phyloP scores from a whole-genome alignment of 1,140 invertebrate species.

The Drosophila bocqueti region DNA sequence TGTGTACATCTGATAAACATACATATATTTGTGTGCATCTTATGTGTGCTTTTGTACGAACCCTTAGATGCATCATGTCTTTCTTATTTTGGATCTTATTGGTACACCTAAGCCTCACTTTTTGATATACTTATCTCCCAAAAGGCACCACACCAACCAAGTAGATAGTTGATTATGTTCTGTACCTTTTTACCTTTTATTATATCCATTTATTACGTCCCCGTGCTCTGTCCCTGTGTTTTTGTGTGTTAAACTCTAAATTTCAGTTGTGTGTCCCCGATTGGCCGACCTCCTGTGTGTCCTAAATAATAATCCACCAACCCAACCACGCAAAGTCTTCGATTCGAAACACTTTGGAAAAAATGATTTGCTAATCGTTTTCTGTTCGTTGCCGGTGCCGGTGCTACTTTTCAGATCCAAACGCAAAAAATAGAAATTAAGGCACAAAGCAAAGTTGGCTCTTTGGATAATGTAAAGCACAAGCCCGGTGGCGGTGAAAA shows the following conservation, averaged over 20 bases:
- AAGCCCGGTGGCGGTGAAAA: conserved; percentile 96
- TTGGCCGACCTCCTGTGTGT: conserved; percentile 60
- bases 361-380: conserved; percentile 70
- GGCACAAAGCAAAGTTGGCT: conserved; percentile 95
- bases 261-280: conserved; percentile 50
- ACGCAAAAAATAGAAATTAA: conserved; percentile 94
- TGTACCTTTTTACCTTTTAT: conserved; percentile 8
- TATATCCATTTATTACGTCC: conserved; percentile 39
- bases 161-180: conserved; percentile 16
- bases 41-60: conserved; percentile 56
- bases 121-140: conserved; percentile 8
- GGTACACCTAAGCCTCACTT: conserved; percentile 38
- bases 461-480: conserved; percentile 97
- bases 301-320: conserved; percentile 34
- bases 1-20: conserved; percentile 22
- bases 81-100: conserved; percentile 39
- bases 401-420: conserved; percentile 90
- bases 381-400: conserved; percentile 79
- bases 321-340: conserved; percentile 14
- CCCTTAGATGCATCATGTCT: conserved; percentile 23
- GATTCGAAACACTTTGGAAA: conserved; percentile 31
- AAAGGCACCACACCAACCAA: conserved; percentile 32
- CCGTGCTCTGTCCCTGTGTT: conserved; percentile 39
- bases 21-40: conserved; percentile 9
- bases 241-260: conserved; percentile 57